These are phyloP conservation scores for Danionella dracula DNA, from an alignment of 2,797 vertebrate species.

Conservation along the genomic window DNA sequence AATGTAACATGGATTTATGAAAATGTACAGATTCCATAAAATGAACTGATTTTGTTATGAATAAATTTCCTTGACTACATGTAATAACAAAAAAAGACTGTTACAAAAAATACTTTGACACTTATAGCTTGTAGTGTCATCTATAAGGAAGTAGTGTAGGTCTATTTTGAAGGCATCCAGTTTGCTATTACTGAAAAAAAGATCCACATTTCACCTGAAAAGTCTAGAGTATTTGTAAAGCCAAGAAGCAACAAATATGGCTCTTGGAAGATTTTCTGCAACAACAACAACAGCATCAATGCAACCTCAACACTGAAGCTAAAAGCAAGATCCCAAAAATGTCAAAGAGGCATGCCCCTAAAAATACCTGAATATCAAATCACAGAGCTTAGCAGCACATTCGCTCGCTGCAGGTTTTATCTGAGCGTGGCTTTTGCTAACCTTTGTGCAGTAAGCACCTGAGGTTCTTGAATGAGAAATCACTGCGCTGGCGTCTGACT, in stretches of 20 bases:
- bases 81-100: too few relatives aligned
- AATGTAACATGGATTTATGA: too few relatives aligned
- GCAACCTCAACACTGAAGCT: slow-evolving; percentile 10
- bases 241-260: neutral
- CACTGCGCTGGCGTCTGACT: slow-evolving; percentile 8
- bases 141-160: neutral
- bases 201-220: neutral
- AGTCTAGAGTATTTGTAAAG: too few relatives aligned
- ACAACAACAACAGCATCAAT: slow-evolving; percentile 26
- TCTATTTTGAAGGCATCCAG: neutral
- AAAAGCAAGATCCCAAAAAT: slow-evolving; percentile 21
- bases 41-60: too few relatives aligned
- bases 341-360: slow-evolving; percentile 35
- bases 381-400: neutral
- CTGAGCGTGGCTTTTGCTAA: slow-evolving; percentile 22
- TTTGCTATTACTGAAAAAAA: neutral
- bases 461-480: slow-evolving; percentile 22
- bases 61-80: too few relatives aligned
- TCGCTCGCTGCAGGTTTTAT: slow-evolving; percentile 22
- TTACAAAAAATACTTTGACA: too few relatives aligned
- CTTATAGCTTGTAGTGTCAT: neutral
- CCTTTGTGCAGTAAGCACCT: slow-evolving; percentile 19
- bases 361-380: slow-evolving; percentile 38
- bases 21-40: too few relatives aligned
- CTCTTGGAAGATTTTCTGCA: slow-evolving; percentile 7